Evolutionary conservation across 2,888 invertebrate genomes (phyloP), one percentile per base, ranked within the genome.

Genomic region (Charanyca ferruginea): DNA sequence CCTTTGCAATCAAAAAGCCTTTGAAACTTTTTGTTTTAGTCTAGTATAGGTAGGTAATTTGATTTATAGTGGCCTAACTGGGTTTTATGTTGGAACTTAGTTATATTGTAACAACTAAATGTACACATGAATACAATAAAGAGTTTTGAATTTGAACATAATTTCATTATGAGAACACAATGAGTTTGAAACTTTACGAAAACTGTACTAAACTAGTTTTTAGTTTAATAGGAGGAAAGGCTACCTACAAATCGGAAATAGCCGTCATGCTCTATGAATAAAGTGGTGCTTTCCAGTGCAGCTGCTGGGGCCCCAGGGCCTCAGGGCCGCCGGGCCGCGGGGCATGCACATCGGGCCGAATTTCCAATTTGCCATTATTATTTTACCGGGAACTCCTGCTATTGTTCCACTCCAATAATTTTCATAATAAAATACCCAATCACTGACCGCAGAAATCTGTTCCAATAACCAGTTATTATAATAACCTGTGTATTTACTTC

Each of bases 311-410:
- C 62, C 67, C 52, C 38, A 16, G 13, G 38, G 38, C 35, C 13
- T 5, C 28, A 8, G 28, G 8, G 28, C 28, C 35, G 35, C 35
- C 35, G 35, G 35, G 35, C 2, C 13, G 13, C 2, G 35, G 53
- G 55, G 64, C 62, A 20, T 28, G 45, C 66, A 76, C 35, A 76
- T 23, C 66, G 52, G 22, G 8, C 18, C 23, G 58, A 58, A 73
- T 66, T 73, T 68, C 62, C 81, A 72, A 81, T 81, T 69, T 55
- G 41, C 42, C 20, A 47, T 48, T 64, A 71, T 48, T 76, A 62
- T 64, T 76, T 60, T 61, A 48, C 44, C 47, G 47, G 25, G 38
- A 58, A 55, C 60, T 51, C 32, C 45, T 57, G 52, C 71, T 61
- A 58, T 61, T 71, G 57, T 80, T 80, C 72, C 71, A 51, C 22